phyloP scores from a whole-genome alignment of 2,797 vertebrate genomes.

The Buphagus erythrorhynchus region DNA sequence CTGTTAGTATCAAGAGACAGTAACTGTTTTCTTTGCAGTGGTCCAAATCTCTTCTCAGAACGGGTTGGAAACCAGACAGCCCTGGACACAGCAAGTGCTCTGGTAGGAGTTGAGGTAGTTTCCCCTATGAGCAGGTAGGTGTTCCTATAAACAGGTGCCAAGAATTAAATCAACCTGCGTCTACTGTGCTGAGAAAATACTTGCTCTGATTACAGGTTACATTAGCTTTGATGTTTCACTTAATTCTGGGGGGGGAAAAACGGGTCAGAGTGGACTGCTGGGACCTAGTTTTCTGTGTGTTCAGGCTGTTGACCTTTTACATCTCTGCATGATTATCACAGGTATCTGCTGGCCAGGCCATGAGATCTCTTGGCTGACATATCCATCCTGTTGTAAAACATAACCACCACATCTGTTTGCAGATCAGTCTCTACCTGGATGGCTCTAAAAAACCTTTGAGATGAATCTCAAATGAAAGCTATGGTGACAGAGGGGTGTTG shows the following conservation, averaged over 20 bases:
- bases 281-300: accelerated
- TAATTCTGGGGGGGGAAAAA: accelerated
- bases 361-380: neutral
- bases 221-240: neutral
- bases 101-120: neutral
- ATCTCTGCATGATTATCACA: neutral
- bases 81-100: neutral
- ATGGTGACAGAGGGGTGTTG: neutral
- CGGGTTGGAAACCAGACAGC: neutral
- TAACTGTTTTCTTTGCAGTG: neutral
- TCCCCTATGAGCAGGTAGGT: neutral
- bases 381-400: neutral
- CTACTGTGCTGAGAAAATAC: neutral
- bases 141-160: neutral
- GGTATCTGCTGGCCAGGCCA: neutral
- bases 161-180: neutral
- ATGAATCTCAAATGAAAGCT: neutral
- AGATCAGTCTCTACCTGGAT: neutral
- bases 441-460: neutral
- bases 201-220: neutral
- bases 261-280: neutral
- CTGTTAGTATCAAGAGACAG: neutral
- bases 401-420: neutral
- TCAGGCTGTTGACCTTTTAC: neutral
- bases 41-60: neutral